Evolutionary conservation across 1,140 invertebrate genomes (phyloP).

Genomic region (Spodoptera frugiperda): DNA sequence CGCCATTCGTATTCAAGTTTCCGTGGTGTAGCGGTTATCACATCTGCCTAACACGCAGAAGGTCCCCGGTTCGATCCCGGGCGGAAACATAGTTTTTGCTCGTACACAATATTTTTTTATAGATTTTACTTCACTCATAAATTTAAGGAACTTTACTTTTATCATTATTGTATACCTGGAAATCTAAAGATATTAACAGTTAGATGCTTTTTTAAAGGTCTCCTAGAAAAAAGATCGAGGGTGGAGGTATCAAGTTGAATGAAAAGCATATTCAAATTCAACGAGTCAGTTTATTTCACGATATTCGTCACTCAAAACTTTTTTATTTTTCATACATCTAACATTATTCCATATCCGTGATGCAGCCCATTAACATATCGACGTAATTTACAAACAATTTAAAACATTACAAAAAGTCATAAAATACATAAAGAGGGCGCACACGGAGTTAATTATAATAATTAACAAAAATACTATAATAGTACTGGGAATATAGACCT

Average conservation of each 20-base stretch:
- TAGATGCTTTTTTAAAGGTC: too few species aligned
- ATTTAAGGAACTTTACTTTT: too few species aligned
- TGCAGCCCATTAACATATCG: background rate
- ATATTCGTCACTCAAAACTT: conserved; percentile 19
- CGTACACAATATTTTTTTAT: too few species aligned
- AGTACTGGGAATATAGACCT: background rate
- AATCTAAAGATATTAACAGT: too few species aligned
- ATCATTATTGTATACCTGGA: too few species aligned
- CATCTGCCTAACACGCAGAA: conserved; percentile 60
- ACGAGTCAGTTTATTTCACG: conserved; percentile 21
- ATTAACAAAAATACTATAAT: conserved; percentile 5
- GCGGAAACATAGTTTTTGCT: conserved; percentile 49
- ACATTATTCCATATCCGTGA: background rate
- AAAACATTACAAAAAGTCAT: too few species aligned
- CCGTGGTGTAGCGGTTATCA: conserved; percentile 60
- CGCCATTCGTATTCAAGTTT: conserved; percentile 17
- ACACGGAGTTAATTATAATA: background rate
- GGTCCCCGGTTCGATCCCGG: conserved; percentile 60
- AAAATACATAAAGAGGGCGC: background rate
- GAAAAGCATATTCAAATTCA: background rate
- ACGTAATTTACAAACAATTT: too few species aligned
- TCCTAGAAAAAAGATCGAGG: too few species aligned
- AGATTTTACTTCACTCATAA: too few species aligned
- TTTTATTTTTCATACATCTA: background rate
- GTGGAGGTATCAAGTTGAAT: background rate